These are phyloP conservation scores for Colletes latitarsis DNA, from an alignment of 1,140 invertebrate genomes.

Conservation along the genomic window DNA sequence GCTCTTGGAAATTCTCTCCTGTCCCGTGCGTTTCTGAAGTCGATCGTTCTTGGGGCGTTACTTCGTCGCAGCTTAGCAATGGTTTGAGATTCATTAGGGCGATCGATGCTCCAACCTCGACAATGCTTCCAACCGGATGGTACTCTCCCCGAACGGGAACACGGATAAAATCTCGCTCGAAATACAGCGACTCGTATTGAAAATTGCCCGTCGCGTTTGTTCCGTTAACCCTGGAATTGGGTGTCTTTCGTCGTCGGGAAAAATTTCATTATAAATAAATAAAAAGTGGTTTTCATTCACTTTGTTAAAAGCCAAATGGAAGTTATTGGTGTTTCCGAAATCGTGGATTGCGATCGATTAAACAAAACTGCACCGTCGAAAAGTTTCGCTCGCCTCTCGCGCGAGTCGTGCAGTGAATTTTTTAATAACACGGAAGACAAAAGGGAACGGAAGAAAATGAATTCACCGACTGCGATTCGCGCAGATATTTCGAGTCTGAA, in stretches of 20 bases:
- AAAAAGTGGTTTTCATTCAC: no score
- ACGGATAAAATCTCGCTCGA: not conserved
- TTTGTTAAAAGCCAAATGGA: no score
- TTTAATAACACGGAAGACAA: conserved; percentile 18
- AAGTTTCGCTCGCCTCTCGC: not conserved
- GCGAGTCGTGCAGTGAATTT: not conserved
- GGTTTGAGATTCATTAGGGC: conserved; percentile 22
- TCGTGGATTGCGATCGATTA: not conserved
- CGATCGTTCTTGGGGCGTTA: conserved; percentile 22
- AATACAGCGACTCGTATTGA: not conserved
- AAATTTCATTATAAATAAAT: no score
- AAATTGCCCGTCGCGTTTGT: not conserved
- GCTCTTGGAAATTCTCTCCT: conserved; percentile 29
- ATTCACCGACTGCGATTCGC: conserved; percentile 25
- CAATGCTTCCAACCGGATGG: not conserved
- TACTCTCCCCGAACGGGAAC: not conserved
- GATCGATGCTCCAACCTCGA: conserved; percentile 21
- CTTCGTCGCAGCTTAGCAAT: conserved; percentile 13
- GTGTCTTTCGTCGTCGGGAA: no score
- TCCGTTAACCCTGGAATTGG: no score
- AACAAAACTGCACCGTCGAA: not conserved
- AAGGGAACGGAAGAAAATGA: not conserved
- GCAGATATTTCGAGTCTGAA: conserved; percentile 18
- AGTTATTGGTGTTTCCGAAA: no score
- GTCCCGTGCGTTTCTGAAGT: conserved; percentile 9